Evolutionary conservation across 2,113 vertebrate genomes (phyloP), one percentile per base, ranked within the genome.

Genomic region (Seriola rivoliana): DNA sequence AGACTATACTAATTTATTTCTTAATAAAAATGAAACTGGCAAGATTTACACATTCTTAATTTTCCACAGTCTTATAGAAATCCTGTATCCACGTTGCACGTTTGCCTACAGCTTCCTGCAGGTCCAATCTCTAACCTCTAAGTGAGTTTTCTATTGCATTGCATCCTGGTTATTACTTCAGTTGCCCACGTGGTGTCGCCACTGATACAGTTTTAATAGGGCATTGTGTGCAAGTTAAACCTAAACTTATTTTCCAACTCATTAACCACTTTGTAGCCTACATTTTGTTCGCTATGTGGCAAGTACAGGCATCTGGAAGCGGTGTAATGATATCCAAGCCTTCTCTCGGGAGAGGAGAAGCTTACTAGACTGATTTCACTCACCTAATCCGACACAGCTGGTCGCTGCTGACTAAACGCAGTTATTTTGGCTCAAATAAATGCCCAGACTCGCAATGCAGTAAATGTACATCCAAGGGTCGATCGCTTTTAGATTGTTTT

Each of bases 141-240:
- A 11, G 10, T n/a, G 54, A 57, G 54, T 25, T 25, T 54, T 19
- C 52, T 21, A 21, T n/a, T n/a, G 1, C 25, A 16, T 16, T 4
- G 9, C 14, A 5, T 38, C 21, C 70, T 32, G 52, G 21, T 78
- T 44, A 60, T 50, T 72, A 67, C 73, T 7, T 42, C 8, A 8
- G 59, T 55, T 84, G 58, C 19, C 91, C 93, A 55, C 90, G 54
- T 8, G 90, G 76, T 87, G 93, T 90, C 93, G 67, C 32, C 65
- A 36, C 29, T 46, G 32, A 52, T 0, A 42, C 38, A 78, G 14
- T 68, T 73, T 66, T 21, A 46, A 66, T 2, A 34, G 3, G 12
- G 1, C 19, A 25, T 8, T 10, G 13, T 50, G 40, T 62, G 23
- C 19, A 40, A n/a, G 3, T 66, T 7, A 9, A 82, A 54, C 48